These are phyloP conservation scores for Chiropotes sagulatus DNA, from an alignment of 2,797 vertebrate species.

Conservation along the genomic window DNA sequence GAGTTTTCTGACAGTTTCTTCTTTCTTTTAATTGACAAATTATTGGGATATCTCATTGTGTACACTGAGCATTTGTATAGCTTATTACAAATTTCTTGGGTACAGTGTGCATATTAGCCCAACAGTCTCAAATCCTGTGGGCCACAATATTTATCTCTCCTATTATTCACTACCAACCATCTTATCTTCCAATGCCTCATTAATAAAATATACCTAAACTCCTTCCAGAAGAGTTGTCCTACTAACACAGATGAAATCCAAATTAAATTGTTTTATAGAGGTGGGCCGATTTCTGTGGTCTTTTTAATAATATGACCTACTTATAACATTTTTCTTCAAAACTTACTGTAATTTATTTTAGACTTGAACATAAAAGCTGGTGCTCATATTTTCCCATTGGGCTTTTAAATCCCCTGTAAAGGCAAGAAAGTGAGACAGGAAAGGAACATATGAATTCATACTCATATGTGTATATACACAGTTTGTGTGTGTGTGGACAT, in stretches of 20 bases:
- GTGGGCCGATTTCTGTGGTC: background rate
- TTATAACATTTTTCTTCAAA: background rate
- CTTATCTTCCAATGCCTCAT: background rate
- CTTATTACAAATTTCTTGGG: background rate
- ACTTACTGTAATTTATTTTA: conserved; percentile 25
- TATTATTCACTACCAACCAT: background rate
- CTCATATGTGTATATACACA: background rate
- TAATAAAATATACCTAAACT: background rate
- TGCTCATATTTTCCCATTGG: background rate
- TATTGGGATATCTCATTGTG: background rate
- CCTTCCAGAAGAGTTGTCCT: conserved; percentile 19
- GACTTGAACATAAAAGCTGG: background rate
- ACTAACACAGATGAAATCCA: background rate
- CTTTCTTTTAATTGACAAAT: background rate
- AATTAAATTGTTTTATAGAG: background rate
- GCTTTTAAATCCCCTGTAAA: background rate
- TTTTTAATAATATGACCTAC: conserved; percentile 17
- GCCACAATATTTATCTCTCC: background rate
- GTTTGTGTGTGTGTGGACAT: background rate
- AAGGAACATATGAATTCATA: background rate
- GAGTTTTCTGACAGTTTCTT: conserved; percentile 70
- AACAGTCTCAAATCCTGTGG: background rate
- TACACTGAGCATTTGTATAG: background rate
- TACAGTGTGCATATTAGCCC: background rate
- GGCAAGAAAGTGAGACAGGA: background rate